Conservation (phyloP, 2,888 invertebrate genomes). For the Dynastes tityus region DNA sequence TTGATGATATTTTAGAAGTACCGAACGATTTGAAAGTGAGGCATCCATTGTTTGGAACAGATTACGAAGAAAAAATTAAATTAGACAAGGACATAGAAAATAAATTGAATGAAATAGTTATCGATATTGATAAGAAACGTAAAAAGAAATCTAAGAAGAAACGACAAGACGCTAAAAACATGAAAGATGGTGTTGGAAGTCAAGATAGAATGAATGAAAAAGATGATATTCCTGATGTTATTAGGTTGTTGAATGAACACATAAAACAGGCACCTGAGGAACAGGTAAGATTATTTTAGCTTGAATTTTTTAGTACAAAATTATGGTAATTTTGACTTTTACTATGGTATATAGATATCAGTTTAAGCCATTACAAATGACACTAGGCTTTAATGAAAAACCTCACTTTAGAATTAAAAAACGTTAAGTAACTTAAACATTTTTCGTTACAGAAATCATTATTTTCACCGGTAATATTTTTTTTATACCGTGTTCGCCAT, state of each 20-base stretch:
- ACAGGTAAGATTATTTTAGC: background rate
- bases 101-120: slow-evolving; percentile 54
- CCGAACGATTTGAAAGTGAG: slow-evolving; percentile 61
- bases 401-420: too few species aligned
- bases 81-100: slow-evolving; percentile 59
- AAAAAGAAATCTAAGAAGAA: slow-evolving; percentile 48
- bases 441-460: too few species aligned
- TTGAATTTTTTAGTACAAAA: background rate
- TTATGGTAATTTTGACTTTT: too few species aligned
- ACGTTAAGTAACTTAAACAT: too few species aligned
- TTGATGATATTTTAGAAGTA: slow-evolving; percentile 54
- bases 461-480: too few species aligned
- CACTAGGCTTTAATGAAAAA: too few species aligned
- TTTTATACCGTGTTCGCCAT: too few species aligned
- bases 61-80: slow-evolving; percentile 61
- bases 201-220: background rate
- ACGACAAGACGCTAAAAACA: background rate
- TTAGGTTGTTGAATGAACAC: slow-evolving; percentile 40
- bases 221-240: slow-evolving; percentile 57
- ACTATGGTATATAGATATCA: too few species aligned
- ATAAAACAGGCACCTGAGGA: background rate
- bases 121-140: slow-evolving; percentile 41
- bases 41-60: slow-evolving; percentile 64
- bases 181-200: background rate
- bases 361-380: too few species aligned